Evolutionary conservation across 2,797 vertebrate species (phyloP).

Genomic region (Poecilia gillii): DNA sequence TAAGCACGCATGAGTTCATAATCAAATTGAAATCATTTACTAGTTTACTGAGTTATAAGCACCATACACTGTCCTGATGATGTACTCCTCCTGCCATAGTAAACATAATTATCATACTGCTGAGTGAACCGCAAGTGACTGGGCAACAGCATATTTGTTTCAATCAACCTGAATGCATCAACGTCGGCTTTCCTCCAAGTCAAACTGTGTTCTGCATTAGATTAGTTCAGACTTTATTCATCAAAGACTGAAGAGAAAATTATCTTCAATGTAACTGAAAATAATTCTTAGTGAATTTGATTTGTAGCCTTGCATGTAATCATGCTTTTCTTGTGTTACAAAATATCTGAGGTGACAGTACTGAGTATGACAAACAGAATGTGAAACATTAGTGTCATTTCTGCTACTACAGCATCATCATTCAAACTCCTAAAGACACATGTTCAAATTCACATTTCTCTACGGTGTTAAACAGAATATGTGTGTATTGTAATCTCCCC

Average conservation of each 20-base stretch:
- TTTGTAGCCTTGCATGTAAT: slow-evolving; percentile 20
- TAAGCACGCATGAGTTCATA: slow-evolving; percentile 12
- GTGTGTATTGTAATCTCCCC: slow-evolving; percentile 50
- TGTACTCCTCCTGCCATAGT: slow-evolving; percentile 32
- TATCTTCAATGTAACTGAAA: slow-evolving; percentile 2
- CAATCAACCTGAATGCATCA: slow-evolving; percentile 10
- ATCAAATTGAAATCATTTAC: slow-evolving; percentile 18
- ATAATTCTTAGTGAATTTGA: slow-evolving; percentile 7
- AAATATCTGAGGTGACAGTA: slow-evolving; percentile 13
- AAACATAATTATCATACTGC: slow-evolving; percentile 44
- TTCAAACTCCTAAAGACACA: neutral
- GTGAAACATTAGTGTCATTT: slow-evolving; percentile 31
- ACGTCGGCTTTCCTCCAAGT: slow-evolving; percentile 25
- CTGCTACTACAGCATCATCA: slow-evolving; percentile 25
- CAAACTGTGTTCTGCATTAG: slow-evolving; percentile 9
- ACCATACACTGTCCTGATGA: slow-evolving; percentile 33
- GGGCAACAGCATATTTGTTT: slow-evolving; percentile 17
- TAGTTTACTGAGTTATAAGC: slow-evolving; percentile 30
- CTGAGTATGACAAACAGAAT: neutral
- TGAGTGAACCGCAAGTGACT: slow-evolving; percentile 25
- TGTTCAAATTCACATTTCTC: slow-evolving; percentile 8
- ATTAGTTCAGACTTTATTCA: slow-evolving; percentile 6
- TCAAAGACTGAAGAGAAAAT: slow-evolving; percentile 15
- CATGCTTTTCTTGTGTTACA: neutral
- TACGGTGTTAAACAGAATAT: slow-evolving; percentile 28